Conservation (phyloP, 2,888 invertebrate genomes). For the Holacanthella duospinosa region DNA sequence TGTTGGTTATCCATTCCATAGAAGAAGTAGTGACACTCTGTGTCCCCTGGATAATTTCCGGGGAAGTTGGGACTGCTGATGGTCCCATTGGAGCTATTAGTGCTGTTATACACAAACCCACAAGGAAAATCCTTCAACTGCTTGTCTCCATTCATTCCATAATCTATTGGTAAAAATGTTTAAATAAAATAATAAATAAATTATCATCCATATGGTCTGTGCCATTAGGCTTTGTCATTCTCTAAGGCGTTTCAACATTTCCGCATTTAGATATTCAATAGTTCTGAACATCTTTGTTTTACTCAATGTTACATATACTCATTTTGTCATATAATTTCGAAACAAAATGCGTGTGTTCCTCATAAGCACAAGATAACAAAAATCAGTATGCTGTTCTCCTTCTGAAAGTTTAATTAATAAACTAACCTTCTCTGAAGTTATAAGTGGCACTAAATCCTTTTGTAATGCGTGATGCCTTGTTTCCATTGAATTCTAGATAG, state of each 20-base stretch:
- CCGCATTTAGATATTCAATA: too few relatives aligned
- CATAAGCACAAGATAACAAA: too few relatives aligned
- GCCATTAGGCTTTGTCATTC: too few relatives aligned
- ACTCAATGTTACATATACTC: too few relatives aligned
- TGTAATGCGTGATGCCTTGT: slow-evolving; percentile 61
- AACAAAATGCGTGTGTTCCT: too few relatives aligned
- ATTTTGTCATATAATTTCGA: too few relatives aligned
- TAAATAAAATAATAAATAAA: too few relatives aligned
- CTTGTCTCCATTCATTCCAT: slow-evolving; percentile 68
- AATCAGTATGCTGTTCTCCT: too few relatives aligned
- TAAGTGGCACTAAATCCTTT: slow-evolving; percentile 81
- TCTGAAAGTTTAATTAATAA: too few relatives aligned
- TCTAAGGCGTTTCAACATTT: too few relatives aligned
- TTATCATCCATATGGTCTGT: too few relatives aligned
- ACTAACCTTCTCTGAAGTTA: slow-evolving; percentile 52
- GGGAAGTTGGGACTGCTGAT: slow-evolving; percentile 84
- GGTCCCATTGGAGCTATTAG: slow-evolving; percentile 41
- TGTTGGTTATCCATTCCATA: slow-evolving; percentile 65
- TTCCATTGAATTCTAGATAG: slow-evolving; percentile 72
- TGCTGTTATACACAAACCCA: slow-evolving; percentile 66
- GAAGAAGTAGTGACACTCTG: slow-evolving; percentile 84
- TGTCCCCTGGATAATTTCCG: slow-evolving; percentile 76
- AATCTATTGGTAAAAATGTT: slow-evolving; percentile 52
- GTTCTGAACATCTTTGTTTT: too few relatives aligned
- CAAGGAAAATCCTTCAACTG: slow-evolving; percentile 67